These are phyloP conservation scores for Eulemur macaco DNA, from an alignment of 2,113 vertebrate genomes.

Conservation along the genomic window DNA sequence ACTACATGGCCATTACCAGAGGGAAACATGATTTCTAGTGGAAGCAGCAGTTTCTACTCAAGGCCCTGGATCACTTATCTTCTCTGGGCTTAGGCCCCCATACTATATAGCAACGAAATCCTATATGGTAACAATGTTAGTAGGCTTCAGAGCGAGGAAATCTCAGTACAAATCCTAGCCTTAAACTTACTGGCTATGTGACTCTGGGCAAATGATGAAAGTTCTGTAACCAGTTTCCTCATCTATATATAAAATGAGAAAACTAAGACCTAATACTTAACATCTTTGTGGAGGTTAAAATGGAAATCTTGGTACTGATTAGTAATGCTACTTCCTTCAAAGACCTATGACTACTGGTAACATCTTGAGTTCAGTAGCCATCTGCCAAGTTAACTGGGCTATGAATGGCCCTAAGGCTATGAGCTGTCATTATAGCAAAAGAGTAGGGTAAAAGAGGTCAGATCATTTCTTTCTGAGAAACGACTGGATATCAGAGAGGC, in stretches of 20 bases:
- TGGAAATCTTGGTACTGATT: slow-evolving; percentile 6
- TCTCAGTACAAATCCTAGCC: background rate
- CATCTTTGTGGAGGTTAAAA: background rate
- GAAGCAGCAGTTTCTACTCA: background rate
- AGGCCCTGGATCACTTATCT: background rate
- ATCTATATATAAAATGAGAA: slow-evolving; percentile 11
- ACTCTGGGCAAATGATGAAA: background rate
- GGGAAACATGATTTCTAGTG: background rate
- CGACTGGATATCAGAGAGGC: background rate
- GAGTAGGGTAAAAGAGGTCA: background rate
- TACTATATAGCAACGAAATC: background rate
- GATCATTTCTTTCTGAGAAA: background rate
- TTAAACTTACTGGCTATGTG: background rate
- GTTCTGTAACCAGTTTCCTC: slow-evolving; percentile 8
- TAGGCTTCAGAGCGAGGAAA: background rate
- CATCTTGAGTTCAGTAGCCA: slow-evolving; percentile 8
- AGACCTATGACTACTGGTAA: background rate
- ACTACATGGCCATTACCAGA: background rate
- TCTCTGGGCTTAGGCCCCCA: background rate
- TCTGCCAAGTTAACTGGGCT: slow-evolving; percentile 27
- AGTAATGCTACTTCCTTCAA: background rate
- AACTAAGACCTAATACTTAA: background rate
- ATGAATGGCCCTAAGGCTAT: background rate
- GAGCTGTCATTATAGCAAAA: background rate
- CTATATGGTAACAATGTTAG: background rate